phyloP scores from a whole-genome alignment of 2,113 vertebrate species.

The Urocolius indicus region DNA sequence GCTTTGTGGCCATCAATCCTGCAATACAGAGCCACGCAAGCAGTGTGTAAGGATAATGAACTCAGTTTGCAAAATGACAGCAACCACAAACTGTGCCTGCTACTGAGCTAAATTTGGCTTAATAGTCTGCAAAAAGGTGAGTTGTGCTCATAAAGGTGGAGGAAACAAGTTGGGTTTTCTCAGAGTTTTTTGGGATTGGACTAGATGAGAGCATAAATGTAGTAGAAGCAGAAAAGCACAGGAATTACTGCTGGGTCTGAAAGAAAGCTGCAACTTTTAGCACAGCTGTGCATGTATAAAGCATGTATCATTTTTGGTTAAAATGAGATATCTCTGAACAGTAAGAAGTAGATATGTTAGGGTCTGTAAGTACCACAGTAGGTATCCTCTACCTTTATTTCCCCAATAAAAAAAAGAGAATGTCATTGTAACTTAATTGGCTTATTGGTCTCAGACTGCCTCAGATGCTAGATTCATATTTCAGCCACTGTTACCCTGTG shows the following conservation, averaged over 20 bases:
- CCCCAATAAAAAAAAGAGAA: neutral
- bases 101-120: neutral
- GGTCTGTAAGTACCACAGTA: neutral
- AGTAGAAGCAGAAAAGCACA: neutral
- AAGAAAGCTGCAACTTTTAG: neutral
- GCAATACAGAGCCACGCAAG: neutral
- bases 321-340: slow-evolving; percentile 6
- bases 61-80: neutral
- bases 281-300: neutral
- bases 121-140: neutral
- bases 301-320: neutral
- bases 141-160: neutral
- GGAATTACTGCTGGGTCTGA: neutral
- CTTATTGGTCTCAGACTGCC: slow-evolving; percentile 19
- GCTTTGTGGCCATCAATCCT: neutral
- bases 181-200: neutral
- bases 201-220: neutral
- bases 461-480: neutral
- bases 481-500: neutral
- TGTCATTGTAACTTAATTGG: neutral
- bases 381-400: slow-evolving; percentile 15
- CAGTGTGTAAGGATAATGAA: neutral
- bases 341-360: neutral
- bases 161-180: rapidly evolving
- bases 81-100: rapidly evolving